Evolutionary conservation across 1,140 invertebrate species (phyloP), one percentile per base, ranked within the genome.

Genomic region (Caenorhabditis latens): DNA sequence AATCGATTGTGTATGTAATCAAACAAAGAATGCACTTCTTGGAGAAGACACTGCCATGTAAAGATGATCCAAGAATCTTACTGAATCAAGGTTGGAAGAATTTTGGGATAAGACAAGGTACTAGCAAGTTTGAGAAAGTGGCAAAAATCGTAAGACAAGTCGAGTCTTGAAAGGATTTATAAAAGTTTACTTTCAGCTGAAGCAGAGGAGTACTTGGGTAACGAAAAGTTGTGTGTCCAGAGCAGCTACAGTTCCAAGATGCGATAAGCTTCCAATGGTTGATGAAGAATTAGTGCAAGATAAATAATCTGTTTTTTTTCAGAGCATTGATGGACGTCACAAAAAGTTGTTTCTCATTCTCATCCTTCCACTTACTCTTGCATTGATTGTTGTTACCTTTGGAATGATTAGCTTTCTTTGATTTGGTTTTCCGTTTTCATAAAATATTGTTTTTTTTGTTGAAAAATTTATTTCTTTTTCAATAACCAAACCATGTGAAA

Each of bases 221-320:
- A 46, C 71, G 9, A 79, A 79, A 11, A 43, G 53, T 24, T 48
- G 19, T 11, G 53, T 79, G 46, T 79, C 71, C 7, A 79, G 71
- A 79, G 40, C 32, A 13, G 71, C 43, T n/a, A 79, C 71, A 6
- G 71, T 79, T 79, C 71, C 71, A 4, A 79, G 71, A 50, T 79
- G 71, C 50, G 71, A 79, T 50, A 79, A 79, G n/a, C 71, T 79
- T 50, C 71, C 71, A 24, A 79, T 79, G 71, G 65, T 58, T 21
- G 9, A 53, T 19, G 57, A 58, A 58, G n/a, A 58, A 58, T 58
- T 58, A 19, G 7, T 19, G 14, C 1, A 58, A 16, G 1, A 19
- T 61, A 8, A 61, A 19, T 8, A 61, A 61, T 16, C 2, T n/a
- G n/a, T n/a, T 61, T 40, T 19, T 6, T 65, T 65, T 65, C 63